Conservation (phyloP, 2,113 vertebrate genomes). For the Clinocottus analis region DNA sequence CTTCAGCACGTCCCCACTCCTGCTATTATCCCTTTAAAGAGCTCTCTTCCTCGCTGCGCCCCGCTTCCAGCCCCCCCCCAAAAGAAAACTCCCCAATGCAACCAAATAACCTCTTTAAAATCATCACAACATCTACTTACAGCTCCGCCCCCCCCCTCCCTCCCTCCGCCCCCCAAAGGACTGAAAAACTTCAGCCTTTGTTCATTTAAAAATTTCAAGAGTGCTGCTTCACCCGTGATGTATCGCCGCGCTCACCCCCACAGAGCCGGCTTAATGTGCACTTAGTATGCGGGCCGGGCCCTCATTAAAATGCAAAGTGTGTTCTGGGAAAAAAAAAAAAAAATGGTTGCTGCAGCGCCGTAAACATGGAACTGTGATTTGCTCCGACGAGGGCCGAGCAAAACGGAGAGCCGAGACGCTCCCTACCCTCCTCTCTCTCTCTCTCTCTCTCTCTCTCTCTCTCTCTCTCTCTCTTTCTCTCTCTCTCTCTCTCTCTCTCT, state of each 20-base stretch:
- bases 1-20: constrained; percentile 21
- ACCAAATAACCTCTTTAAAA: constrained; percentile 56
- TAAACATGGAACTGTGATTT: constrained; percentile 79
- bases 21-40: constrained; percentile 49
- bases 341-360: constrained; percentile 27
- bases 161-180: background rate
- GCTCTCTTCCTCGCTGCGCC: background rate
- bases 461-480: too few relatives aligned
- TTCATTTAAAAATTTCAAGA: constrained; percentile 78
- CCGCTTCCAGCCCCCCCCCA: constrained; percentile 3
- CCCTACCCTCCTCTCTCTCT: too few relatives aligned
- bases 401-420: too few relatives aligned
- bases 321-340: constrained; percentile 66
- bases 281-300: constrained; percentile 73
- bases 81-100: constrained; percentile 42
- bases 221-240: constrained; percentile 73
- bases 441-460: too few relatives aligned
- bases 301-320: constrained; percentile 81
- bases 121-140: constrained; percentile 49
- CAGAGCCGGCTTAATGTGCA: constrained; percentile 77
- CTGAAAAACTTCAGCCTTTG: constrained; percentile 72
- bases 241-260: constrained; percentile 60
- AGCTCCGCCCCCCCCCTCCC: background rate
- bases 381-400: constrained; percentile 48
- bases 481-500: too few relatives aligned